Evolutionary conservation across 92 coral and sea anemone species (phyloP), one percentile per base, ranked within the genome.

Genomic region (Phymanthus crucifer): DNA sequence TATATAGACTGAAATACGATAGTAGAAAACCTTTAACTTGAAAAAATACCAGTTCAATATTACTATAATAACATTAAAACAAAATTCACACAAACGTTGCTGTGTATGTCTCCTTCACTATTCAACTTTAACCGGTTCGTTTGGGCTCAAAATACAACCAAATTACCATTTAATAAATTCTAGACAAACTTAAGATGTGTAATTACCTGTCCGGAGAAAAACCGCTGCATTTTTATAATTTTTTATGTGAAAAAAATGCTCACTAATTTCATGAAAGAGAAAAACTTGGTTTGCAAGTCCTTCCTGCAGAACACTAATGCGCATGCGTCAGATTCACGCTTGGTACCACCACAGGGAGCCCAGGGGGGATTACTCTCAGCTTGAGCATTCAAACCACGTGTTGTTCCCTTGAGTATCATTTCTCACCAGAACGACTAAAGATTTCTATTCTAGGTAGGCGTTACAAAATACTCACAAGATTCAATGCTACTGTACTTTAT

Each of bases 221-320:
- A 83, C 69, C 95, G 85, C 77, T 91, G 95, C 95, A 91, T 91
- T 79, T 88, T 87, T 78, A 74, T 46, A 18, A 37, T 17, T n/a
- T 61, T 61, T 61, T 77, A 47, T 8, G 38, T 19, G 11, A 38
- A 36, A 77, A n/a, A 61, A 77, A 61, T 64, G 81, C n/a, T 56
- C 43, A 16, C 23, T 33, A 77, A 61, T 64, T 77, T 77, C 81
- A 23, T 77, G 36, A 64, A 77, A 37, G 81, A 77, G 81, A 77
- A 37, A 64, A 77, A 77, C 81, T 34, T 50, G 7, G 56, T 37
- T 70, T 77, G 72, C 32, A 77, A 52, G 56, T 76, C 81, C 69
- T 77, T 58, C 81, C 68, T 70, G 81, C 52, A 35, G n/a, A 37
- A 13, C 32, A 26, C n/a, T 16, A 75, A 6, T 57, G 52, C 57